Conservation (phyloP, 2,113 vertebrate genomes). For the Centrocercus urophasianus region DNA sequence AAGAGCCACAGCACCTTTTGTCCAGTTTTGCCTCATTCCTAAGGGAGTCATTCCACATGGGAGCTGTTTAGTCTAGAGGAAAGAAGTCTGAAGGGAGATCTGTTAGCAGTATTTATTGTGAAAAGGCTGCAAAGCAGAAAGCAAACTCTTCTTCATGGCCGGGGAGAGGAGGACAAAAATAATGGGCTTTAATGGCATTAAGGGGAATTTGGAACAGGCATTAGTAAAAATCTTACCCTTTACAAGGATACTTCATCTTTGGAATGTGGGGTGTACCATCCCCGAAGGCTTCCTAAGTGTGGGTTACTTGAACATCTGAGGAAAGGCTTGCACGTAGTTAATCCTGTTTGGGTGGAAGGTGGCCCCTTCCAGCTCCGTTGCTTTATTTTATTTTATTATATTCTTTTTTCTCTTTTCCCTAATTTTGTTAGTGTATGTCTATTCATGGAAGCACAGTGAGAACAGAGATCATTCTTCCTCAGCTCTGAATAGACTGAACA, state of each 20-base stretch:
- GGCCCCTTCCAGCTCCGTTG: neutral
- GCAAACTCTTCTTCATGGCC: neutral
- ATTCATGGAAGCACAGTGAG: neutral
- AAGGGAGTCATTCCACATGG: too few relatives aligned
- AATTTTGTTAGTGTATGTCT: neutral
- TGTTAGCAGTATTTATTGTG: conserved; percentile 16
- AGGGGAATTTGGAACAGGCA: neutral
- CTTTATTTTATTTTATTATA: too few relatives aligned
- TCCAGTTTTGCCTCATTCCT: too few relatives aligned
- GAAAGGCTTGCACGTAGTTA: neutral
- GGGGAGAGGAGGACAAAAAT: neutral
- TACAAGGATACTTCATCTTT: neutral
- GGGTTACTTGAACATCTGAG: neutral
- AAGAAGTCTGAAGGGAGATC: neutral
- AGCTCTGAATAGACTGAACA: neutral
- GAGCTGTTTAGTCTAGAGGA: conserved; percentile 40
- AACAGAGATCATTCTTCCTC: neutral
- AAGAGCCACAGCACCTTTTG: too few relatives aligned
- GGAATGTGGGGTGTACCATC: neutral
- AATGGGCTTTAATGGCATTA: neutral
- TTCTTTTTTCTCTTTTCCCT: neutral
- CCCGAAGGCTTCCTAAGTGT: neutral
- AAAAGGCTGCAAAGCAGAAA: neutral
- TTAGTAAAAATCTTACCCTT: neutral
- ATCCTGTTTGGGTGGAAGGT: neutral